phyloP scores from a whole-genome alignment of 2,888 invertebrate species.

The Hydriomena furcata region DNA sequence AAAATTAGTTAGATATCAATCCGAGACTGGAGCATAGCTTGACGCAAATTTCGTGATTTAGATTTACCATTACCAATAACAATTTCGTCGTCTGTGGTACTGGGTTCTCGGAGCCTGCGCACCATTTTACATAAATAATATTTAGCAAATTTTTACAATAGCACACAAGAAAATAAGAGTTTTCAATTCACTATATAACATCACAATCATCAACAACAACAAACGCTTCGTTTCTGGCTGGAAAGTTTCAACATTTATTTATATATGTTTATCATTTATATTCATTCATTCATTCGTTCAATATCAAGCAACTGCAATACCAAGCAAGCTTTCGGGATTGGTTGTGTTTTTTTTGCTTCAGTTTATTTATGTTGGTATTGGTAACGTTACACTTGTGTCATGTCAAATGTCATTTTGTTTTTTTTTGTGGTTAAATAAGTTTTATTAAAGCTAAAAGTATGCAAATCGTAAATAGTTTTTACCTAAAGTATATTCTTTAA shows the following conservation, averaged over 20 bases:
- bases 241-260: background rate
- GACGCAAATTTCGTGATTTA: slow-evolving; percentile 34
- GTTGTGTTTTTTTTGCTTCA: slow-evolving; percentile 1
- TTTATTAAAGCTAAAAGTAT: no score
- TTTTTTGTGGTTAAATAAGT: no score
- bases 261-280: background rate
- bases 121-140: slow-evolving; percentile 72
- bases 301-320: background rate
- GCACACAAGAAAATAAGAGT: no score
- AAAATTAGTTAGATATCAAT: slow-evolving; percentile 23
- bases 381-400: no score
- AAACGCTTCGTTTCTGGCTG: background rate
- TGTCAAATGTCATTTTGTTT: background rate
- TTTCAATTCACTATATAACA: no score
- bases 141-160: no score
- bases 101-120: slow-evolving; percentile 71
- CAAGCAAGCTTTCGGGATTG: slow-evolving; percentile 1
- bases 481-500: no score
- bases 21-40: slow-evolving; percentile 11
- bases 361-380: background rate
- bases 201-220: background rate
- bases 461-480: no score
- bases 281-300: background rate
- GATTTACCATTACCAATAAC: slow-evolving; percentile 79
- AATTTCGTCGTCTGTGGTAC: slow-evolving; percentile 77